These are phyloP conservation scores for Rhopalosiphum maidis DNA, from an alignment of 1,140 invertebrate species.

Conservation along the genomic window DNA sequence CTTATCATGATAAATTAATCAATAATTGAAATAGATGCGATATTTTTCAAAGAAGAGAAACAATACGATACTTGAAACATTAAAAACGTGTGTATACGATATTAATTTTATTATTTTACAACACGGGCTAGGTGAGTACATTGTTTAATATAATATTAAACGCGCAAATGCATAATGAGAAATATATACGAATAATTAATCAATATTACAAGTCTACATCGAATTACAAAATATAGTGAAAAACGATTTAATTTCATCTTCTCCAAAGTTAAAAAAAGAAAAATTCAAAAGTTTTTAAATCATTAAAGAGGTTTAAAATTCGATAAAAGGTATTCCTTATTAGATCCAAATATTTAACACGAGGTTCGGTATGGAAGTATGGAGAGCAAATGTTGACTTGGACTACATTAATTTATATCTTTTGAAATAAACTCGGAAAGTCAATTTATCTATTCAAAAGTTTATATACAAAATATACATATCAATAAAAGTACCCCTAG, in stretches of 20 bases:
- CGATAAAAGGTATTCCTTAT: not conserved
- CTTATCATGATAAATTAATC: not conserved
- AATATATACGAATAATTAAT: not conserved
- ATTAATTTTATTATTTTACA: not conserved
- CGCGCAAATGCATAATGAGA: not conserved
- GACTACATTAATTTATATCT: not conserved
- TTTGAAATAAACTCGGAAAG: not conserved
- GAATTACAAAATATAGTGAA: not conserved
- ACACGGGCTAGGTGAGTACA: not conserved
- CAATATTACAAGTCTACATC: not conserved
- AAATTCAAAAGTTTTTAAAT: not conserved
- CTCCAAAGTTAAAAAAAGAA: not conserved
- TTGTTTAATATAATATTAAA: not conserved
- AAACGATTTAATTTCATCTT: not conserved
- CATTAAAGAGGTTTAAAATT: not conserved
- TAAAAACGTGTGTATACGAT: not conserved
- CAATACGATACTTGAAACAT: not conserved
- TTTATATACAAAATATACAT: not conserved
- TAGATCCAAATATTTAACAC: not conserved
- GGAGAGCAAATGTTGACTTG: not conserved
- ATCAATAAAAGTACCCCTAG: not conserved
- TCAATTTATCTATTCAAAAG: not conserved
- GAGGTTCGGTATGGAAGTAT: not conserved
- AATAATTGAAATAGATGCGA: not conserved
- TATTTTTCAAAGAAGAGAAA: not conserved